Conservation (phyloP, 2,797 vertebrate genomes). For the Hydrophis major region DNA sequence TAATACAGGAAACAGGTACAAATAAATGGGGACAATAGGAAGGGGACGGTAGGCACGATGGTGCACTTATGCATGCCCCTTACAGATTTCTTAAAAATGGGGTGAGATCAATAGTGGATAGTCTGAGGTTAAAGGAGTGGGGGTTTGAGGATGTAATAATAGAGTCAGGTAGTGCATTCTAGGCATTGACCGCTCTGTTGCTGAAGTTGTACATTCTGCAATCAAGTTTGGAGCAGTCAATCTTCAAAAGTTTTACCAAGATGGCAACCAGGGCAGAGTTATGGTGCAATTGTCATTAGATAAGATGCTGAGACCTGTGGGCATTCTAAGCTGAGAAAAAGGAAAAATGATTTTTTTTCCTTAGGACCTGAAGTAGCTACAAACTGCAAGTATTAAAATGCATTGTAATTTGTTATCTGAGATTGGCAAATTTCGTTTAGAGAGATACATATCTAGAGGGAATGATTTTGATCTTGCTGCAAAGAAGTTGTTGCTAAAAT, state of each 20-base stretch:
- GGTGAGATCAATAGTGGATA: no score
- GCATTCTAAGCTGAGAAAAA: neutral
- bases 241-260: neutral
- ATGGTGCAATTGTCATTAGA: neutral
- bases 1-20: no score
- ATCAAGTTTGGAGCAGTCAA: no score
- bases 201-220: no score
- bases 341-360: neutral
- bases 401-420: neutral
- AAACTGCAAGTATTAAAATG: neutral
- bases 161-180: no score
- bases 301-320: neutral
- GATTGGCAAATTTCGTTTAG: neutral
- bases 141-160: no score
- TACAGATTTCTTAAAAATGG: no score
- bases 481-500: neutral
- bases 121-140: no score
- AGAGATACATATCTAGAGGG: neutral
- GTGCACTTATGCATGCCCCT: no score
- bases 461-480: neutral
- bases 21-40: no score
- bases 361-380: neutral
- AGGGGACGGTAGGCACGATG: no score
- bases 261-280: neutral
- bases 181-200: no score